Base-by-base conservation (phyloP, 92 coral and sea anemone genomes). In the Pocillopora grandis region DNA sequence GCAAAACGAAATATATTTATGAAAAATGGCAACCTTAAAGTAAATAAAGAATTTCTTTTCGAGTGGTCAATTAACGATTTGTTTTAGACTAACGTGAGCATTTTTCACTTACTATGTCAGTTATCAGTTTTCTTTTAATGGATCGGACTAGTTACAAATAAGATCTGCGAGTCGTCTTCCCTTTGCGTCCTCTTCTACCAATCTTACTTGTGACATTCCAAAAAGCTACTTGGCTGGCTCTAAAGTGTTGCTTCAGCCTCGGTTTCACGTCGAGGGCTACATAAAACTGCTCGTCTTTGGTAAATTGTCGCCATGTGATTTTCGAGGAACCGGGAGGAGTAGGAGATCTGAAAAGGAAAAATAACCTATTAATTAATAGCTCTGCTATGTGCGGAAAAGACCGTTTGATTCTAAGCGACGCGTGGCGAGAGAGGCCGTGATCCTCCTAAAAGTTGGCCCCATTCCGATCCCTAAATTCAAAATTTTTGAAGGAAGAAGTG, bases 231-330 rank as follows among this genome's bases (percentile, higher is more conserved):
- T 66, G 27, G 14, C 57, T 58, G 55, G 84, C 76, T 67, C 84
- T 66, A 67, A 66, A 80, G 35, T 21, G 35, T 5, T 56, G 64
- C 33, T 18, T 56, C 55, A 55, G 7, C 52, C 49, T 68, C 57
- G 75, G 84, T 27, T 80, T 67, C 56, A 80, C 74, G 64, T 66
- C 84, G 27, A 80, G 64, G 75, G 76, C 65, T 16, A 80, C 19
- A 49, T 69, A 80, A 55, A 58, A 23, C 56, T 80, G 84, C 12
- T 69, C 55, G 42, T 80, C 75, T 56, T 55, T 21, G 5, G 66
- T 66, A 65, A 52, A 67, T 0, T 48, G 63, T 13, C 12, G 65
- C 76, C 84, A 80, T 17, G 15, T 56, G 84, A 80, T n/a, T 19
- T 55, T 55, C 8, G 84, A 66, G 3, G 36, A 67, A 21, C 52